These are phyloP conservation scores for Actias luna DNA, from an alignment of 2,888 invertebrate genomes.

Conservation along the genomic window DNA sequence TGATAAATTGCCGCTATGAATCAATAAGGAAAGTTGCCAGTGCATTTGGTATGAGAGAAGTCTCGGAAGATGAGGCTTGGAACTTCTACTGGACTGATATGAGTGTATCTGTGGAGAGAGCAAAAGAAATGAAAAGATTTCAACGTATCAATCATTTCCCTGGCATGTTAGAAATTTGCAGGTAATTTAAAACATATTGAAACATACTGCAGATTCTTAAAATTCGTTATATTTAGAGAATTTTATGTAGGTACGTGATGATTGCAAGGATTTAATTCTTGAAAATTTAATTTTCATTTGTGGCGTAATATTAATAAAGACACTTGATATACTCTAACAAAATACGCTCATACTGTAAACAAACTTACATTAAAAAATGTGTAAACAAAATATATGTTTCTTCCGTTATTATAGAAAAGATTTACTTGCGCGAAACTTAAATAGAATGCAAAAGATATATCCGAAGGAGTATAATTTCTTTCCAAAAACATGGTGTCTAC, in stretches of 20 bases:
- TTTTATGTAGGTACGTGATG: too few species aligned
- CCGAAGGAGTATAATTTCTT: constrained; percentile 96
- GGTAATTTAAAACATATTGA: constrained; percentile 39
- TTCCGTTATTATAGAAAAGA: constrained; percentile 85
- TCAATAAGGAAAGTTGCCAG: constrained; percentile 86
- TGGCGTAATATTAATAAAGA: too few species aligned
- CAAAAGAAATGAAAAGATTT: constrained; percentile 95
- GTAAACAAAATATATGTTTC: not conserved
- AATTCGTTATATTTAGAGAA: too few species aligned
- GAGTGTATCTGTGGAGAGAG: constrained; percentile 91
- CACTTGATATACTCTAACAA: too few species aligned
- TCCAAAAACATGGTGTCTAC: constrained; percentile 96
- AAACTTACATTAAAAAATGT: too few species aligned
- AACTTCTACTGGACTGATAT: constrained; percentile 95
- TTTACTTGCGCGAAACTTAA: constrained; percentile 92
- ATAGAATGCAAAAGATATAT: constrained; percentile 93
- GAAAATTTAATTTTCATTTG: too few species aligned
- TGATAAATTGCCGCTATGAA: constrained; percentile 87
- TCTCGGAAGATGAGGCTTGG: constrained; percentile 91
- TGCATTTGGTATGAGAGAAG: constrained; percentile 88
- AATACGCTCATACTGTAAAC: too few species aligned
- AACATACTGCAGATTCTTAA: too few species aligned
- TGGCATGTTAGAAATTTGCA: constrained; percentile 93
- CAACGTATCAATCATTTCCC: constrained; percentile 97
- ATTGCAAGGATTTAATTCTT: too few species aligned